Evolutionary conservation across 1,140 invertebrate species (phyloP), one percentile per base, ranked within the genome.

Genomic region (Brachionus plicatilis): DNA sequence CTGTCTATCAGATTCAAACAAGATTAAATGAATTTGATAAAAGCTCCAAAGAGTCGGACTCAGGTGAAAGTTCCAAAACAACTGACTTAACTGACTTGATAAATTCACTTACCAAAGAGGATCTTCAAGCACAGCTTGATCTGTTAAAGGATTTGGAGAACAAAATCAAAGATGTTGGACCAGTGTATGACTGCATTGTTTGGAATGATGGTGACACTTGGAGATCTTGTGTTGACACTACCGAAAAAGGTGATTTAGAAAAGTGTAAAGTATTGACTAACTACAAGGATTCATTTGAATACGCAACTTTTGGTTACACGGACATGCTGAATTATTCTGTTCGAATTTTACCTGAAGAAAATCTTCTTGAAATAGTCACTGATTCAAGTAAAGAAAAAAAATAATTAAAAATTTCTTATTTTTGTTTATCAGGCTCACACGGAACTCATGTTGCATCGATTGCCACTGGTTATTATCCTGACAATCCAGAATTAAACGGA

Each of bases 391-490:
- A 93, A 93, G 93, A 33, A 82, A 29, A 20, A 75, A n/a, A 72
- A 33, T 37, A 83, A 24, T 6, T 33, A 29, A 20, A 11, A 37
- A 45, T 12, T 68, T 65, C 41, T 20, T 24, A n/a, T n/a, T 14
- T 56, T 80, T 37, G 3, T 7, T 6, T 91, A 90, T 83, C 87
- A 96, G 95, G 95, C 29, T 93, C 93, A 72, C 97, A 99, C 90
- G 97, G 96, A 17, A 98, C 96, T 1, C 97, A 99, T 88, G 97
- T 99, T 14, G 95, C 96, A 0, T 94, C 95, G 20, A 99, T 99
- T 86, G 95, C 96, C 29, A 93, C 95, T 24, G 96, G 93, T 0
- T 92, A 95, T 91, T 98, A 96, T 90, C 94, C 95, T 0, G 93
- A 96, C 66, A 92, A 93, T 53, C 94, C 95, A 6, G 95, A 97